Evolutionary conservation across 2,113 vertebrate species (phyloP).

Genomic region (Gallinago paraguaiae): DNA sequence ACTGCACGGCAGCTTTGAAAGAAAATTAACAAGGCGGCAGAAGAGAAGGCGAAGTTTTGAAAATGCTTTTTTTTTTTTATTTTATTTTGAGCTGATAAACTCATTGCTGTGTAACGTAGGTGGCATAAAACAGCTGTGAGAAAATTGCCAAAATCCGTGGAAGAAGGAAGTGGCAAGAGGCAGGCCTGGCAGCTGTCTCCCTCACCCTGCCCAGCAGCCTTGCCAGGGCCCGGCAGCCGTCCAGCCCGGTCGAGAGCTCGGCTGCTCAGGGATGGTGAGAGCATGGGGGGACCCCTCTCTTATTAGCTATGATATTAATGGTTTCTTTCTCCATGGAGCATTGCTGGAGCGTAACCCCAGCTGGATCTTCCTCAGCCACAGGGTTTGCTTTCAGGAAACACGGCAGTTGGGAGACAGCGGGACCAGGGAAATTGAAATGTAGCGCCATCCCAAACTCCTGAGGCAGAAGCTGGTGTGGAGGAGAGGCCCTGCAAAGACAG

Average conservation of each 20-base stretch:
- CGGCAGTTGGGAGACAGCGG: accelerated
- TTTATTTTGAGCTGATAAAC: conserved; percentile 48
- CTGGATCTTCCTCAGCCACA: neutral
- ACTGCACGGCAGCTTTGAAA: conserved; percentile 48
- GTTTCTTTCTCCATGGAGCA: neutral
- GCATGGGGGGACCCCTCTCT: neutral
- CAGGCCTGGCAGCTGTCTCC: conserved; percentile 62
- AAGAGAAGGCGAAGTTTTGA: neutral
- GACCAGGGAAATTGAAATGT: neutral
- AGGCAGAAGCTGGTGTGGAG: neutral
- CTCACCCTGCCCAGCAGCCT: neutral
- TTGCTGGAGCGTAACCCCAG: neutral
- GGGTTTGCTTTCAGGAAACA: neutral
- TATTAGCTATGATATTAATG: neutral
- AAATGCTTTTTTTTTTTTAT: neutral
- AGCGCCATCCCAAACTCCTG: neutral
- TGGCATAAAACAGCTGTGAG: conserved; percentile 31
- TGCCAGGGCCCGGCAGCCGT: neutral
- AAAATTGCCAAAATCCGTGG: conserved; percentile 51
- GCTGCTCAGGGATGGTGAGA: neutral
- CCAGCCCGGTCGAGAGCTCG: neutral
- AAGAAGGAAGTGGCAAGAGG: conserved; percentile 43
- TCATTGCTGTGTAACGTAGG: accelerated
- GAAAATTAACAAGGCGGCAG: neutral
- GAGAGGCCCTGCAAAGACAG: neutral